Conservation (phyloP, 2,888 invertebrate species). For the Nezara viridula region DNA sequence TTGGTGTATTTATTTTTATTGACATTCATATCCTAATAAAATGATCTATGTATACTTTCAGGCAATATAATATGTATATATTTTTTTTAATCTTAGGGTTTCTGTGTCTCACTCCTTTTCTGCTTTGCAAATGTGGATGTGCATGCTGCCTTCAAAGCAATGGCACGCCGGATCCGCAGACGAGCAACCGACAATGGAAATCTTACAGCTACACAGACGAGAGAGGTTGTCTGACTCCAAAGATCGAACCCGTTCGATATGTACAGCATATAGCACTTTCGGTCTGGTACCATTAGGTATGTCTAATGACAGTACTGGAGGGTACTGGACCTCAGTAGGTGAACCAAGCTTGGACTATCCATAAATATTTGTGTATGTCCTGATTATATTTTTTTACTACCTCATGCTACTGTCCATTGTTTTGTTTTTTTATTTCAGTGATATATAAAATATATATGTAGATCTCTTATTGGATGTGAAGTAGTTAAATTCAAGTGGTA, state of each 20-base stretch:
- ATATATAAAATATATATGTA: neutral
- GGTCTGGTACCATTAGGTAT: slow-evolving; percentile 50
- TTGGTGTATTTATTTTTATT: neutral
- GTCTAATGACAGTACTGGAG: neutral
- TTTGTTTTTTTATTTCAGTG: neutral
- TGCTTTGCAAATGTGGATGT: slow-evolving; percentile 98
- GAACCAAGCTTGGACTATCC: neutral
- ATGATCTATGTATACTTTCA: neutral
- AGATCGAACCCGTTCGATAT: slow-evolving; percentile 15
- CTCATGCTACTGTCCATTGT: neutral
- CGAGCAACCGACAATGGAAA: slow-evolving; percentile 63
- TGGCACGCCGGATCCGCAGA: slow-evolving; percentile 62
- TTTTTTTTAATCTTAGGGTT: slow-evolving; percentile 77
- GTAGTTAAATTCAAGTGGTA: neutral
- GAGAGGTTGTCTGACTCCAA: slow-evolving; percentile 64
- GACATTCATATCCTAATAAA: neutral
- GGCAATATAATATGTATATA: neutral
- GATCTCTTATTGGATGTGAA: neutral
- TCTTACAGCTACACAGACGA: slow-evolving; percentile 65
- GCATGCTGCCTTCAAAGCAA: slow-evolving; percentile 66
- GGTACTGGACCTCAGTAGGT: neutral
- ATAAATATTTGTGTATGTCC: slow-evolving; percentile 32
- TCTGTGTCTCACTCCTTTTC: slow-evolving; percentile 91
- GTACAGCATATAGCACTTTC: slow-evolving; percentile 33
- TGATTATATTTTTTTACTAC: slow-evolving; percentile 34